A percentile compares a stretch with the other conserved stretches of the same genome.
Evolutionary conservation across 2,888 invertebrate species (phyloP).

Genomic region (Chrysolina oricalcia): DNA sequence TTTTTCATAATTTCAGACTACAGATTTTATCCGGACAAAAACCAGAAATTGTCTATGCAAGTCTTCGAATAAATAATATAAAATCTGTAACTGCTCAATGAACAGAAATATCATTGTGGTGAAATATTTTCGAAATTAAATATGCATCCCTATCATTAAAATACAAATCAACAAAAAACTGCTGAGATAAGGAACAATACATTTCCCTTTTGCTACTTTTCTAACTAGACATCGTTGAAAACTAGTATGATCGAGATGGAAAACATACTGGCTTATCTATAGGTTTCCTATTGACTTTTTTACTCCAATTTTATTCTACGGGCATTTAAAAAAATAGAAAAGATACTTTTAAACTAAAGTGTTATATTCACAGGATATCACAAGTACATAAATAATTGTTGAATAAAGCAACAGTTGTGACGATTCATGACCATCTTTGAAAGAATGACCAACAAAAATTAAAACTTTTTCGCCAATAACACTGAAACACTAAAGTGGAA

Average conservation of each 20-base stretch:
- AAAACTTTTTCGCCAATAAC: no score
- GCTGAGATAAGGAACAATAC: no score
- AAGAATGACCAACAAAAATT: no score
- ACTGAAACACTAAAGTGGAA: no score
- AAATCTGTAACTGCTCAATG: background rate
- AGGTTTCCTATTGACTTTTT: background rate
- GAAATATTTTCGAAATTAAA: background rate
- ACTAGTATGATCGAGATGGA: no score
- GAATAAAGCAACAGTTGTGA: constrained; percentile 11
- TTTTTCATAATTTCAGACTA: constrained; percentile 24
- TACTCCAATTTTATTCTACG: constrained; percentile 14
- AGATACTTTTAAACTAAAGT: constrained; percentile 31
- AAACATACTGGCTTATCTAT: background rate
- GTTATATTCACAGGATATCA: constrained; percentile 34
- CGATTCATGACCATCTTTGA: background rate
- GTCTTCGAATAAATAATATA: background rate
- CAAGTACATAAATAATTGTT: constrained; percentile 31
- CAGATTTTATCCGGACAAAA: constrained; percentile 8
- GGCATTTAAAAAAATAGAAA: constrained; percentile 34
- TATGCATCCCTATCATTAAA: no score
- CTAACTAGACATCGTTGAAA: no score
- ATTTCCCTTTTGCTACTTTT: no score
- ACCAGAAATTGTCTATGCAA: constrained; percentile 30
- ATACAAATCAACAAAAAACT: background rate
- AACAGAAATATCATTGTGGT: background rate